phyloP scores from a whole-genome alignment of 2,888 invertebrate genomes.

The Diaphora mendica region DNA sequence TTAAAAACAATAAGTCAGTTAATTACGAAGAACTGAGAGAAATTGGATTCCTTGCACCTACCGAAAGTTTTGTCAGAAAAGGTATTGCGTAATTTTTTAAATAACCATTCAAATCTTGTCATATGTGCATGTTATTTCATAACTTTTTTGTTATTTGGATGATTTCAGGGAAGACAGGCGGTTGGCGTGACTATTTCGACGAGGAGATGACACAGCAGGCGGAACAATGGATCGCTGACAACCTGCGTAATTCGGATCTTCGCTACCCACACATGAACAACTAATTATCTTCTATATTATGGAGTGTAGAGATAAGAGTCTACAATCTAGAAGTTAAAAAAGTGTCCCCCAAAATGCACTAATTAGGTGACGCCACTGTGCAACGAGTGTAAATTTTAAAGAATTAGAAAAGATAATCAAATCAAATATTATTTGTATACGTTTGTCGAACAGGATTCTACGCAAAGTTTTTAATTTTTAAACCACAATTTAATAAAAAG shows the following conservation, averaged over 20 bases:
- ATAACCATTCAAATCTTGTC: neutral
- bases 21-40: slow-evolving; percentile 38
- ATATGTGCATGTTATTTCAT: neutral
- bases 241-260: slow-evolving; percentile 78
- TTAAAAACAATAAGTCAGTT: slow-evolving; percentile 88
- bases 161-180: slow-evolving; percentile 32
- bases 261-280: slow-evolving; percentile 73
- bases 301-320: no score
- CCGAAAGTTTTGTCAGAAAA: slow-evolving; percentile 43
- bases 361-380: no score
- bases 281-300: no score
- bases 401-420: no score
- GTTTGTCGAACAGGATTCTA: no score
- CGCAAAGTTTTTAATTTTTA: no score
- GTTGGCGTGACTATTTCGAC: slow-evolving; percentile 89
- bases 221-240: slow-evolving; percentile 88
- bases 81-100: slow-evolving; percentile 27
- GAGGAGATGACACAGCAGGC: slow-evolving; percentile 87
- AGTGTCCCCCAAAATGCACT: no score
- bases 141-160: neutral
- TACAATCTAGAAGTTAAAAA: no score
- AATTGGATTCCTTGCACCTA: slow-evolving; percentile 23
- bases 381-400: no score
- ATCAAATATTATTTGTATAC: no score
- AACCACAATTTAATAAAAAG: no score